phyloP scores from a whole-genome alignment of 2,113 vertebrate species.

The Cyprinus carpio region DNA sequence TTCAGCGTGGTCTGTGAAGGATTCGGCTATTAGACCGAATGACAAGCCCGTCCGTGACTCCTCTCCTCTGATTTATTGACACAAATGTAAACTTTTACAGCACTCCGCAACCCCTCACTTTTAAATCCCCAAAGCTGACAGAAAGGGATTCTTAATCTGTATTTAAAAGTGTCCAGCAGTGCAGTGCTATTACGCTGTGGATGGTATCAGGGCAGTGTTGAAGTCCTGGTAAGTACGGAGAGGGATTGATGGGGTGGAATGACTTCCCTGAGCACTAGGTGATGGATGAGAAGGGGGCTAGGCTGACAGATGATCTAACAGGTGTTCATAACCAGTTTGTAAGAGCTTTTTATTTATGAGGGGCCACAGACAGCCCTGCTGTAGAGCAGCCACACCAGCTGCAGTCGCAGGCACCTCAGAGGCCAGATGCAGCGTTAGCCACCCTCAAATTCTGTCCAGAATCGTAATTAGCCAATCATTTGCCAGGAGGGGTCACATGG shows the following conservation, averaged over 20 bases:
- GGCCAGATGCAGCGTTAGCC: slow-evolving; percentile 83
- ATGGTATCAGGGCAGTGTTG: slow-evolving; percentile 41
- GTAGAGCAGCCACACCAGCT: slow-evolving; percentile 91
- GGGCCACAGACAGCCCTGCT: slow-evolving; percentile 84
- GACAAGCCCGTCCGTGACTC: slow-evolving; percentile 70
- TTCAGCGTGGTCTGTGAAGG: slow-evolving; percentile 78
- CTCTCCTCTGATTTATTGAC: slow-evolving; percentile 80
- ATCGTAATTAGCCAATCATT: slow-evolving; percentile 90
- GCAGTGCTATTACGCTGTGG: slow-evolving; percentile 27
- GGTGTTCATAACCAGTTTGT: slow-evolving; percentile 97
- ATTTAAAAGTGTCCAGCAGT: slow-evolving; percentile 19
- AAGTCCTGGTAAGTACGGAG: slow-evolving; percentile 61
- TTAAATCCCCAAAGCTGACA: slow-evolving; percentile 56
- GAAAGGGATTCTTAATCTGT: slow-evolving; percentile 16
- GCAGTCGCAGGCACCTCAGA: slow-evolving; percentile 80
- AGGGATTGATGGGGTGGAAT: slow-evolving; percentile 86
- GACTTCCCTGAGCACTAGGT: slow-evolving; percentile 65
- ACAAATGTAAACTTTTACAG: slow-evolving; percentile 92
- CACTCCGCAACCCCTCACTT: slow-evolving; percentile 72
- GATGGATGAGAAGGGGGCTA: slow-evolving; percentile 90
- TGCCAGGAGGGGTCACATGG: slow-evolving; percentile 62
- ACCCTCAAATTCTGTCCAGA: slow-evolving; percentile 86
- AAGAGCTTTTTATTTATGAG: slow-evolving; percentile 96
- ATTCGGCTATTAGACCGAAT: slow-evolving; percentile 79
- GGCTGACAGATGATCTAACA: slow-evolving; percentile 97